These are phyloP conservation scores for Augiades crinisus DNA, from an alignment of 2,888 invertebrate genomes.

Conservation along the genomic window DNA sequence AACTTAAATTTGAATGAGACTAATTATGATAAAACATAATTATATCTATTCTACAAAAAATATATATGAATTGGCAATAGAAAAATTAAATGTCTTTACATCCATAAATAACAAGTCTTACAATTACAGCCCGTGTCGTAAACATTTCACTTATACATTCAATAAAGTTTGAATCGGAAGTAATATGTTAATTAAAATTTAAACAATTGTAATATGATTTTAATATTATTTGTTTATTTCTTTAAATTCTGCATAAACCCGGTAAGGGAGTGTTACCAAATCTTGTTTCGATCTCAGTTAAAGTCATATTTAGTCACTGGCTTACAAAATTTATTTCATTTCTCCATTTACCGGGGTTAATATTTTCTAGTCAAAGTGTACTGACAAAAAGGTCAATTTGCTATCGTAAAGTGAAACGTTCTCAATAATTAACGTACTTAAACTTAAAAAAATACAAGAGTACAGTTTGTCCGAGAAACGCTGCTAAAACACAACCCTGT, in stretches of 20 bases:
- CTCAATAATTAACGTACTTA: conserved; percentile 12
- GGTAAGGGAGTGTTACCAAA: too few species aligned
- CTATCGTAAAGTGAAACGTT: conserved; percentile 21
- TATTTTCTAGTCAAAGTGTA: too few species aligned
- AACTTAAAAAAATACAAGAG: conserved; percentile 15
- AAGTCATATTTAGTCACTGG: too few species aligned
- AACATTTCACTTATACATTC: conserved; percentile 17
- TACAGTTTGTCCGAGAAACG: conserved; percentile 15
- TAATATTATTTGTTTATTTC: too few species aligned
- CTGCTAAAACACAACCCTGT: background rate
- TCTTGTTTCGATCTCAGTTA: too few species aligned
- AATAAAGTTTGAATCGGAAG: background rate
- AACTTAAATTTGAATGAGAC: conserved; percentile 36
- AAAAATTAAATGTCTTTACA: conserved; percentile 22
- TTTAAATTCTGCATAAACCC: too few species aligned
- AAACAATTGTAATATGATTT: background rate
- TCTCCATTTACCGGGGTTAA: too few species aligned
- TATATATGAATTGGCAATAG: conserved; percentile 22
- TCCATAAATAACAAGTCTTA: conserved; percentile 55
- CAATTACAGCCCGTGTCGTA: conserved; percentile 51
- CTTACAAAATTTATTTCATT: too few species aligned
- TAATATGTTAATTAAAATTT: background rate
- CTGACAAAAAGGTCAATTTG: too few species aligned
- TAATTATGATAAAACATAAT: conserved; percentile 23
- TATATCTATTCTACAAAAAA: conserved; percentile 35